A percentile compares a stretch with the other conserved stretches of the same genome.
These are phyloP conservation scores for Sisyra nigra DNA, from an alignment of 2,888 invertebrate species.

Conservation along the genomic window DNA sequence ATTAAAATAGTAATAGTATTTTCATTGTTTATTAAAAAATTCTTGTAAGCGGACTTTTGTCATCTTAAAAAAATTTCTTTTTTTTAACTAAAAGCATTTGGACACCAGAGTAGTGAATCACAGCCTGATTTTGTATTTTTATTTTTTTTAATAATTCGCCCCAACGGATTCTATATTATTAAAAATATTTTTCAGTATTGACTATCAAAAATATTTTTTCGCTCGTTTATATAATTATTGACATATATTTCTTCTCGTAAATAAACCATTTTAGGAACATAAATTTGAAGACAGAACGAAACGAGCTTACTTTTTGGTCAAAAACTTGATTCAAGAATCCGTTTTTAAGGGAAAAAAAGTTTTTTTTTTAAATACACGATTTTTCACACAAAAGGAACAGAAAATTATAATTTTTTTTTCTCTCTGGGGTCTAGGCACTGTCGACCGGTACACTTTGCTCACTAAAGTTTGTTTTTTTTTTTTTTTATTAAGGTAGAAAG, in stretches of 20 bases:
- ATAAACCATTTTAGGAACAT: too few species aligned
- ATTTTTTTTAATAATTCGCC: background rate
- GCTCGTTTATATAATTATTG: too few species aligned
- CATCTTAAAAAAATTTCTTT: conserved; percentile 12
- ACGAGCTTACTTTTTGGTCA: too few species aligned
- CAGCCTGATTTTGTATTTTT: conserved; percentile 31
- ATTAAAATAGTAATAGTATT: conserved; percentile 3
- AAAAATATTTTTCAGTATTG: too few species aligned
- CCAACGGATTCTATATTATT: too few species aligned
- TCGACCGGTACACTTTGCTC: conserved; percentile 3
- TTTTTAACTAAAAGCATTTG: conserved; percentile 18
- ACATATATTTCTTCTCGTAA: too few species aligned
- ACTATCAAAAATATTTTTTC: too few species aligned
- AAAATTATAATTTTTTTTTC: background rate
- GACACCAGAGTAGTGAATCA: conserved; percentile 33
- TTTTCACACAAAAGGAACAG: background rate
- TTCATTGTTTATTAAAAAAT: conserved; percentile 1
- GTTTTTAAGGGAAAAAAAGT: too few species aligned
- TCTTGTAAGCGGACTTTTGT: conserved; percentile 18
- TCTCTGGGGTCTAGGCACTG: conserved; percentile 3
- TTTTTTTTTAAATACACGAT: too few species aligned
- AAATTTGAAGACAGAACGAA: too few species aligned
- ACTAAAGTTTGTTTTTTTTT: background rate
- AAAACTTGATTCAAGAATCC: too few species aligned
- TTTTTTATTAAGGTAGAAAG: too few species aligned